These are phyloP conservation scores for Calliphora vomitoria DNA, from an alignment of 2,888 invertebrate genomes.

Conservation along the genomic window DNA sequence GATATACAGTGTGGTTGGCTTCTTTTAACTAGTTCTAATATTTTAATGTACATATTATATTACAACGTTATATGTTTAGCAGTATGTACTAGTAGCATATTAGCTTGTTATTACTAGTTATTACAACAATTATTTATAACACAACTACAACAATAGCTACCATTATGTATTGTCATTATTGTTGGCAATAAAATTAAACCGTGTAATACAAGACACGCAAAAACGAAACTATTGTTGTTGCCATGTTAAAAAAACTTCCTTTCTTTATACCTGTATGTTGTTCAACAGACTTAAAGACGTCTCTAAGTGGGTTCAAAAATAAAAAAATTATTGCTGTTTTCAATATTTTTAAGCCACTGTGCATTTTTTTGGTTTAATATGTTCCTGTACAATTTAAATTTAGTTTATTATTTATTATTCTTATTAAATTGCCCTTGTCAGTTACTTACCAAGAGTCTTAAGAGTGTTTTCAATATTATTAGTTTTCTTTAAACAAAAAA, in stretches of 20 bases:
- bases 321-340: too few relatives aligned
- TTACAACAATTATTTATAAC: constrained; percentile 38
- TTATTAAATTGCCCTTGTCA: constrained; percentile 36
- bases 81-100: constrained; percentile 33
- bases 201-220: constrained; percentile 33
- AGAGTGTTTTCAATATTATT: constrained; percentile 15
- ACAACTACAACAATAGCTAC: constrained; percentile 24
- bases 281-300: constrained; percentile 30
- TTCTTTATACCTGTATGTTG: background rate
- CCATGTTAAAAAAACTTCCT: background rate
- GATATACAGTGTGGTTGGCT: constrained; percentile 1
- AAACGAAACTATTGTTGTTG: constrained; percentile 43
- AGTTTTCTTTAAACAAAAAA: background rate
- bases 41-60: constrained; percentile 3
- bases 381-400: background rate
- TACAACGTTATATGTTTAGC: background rate
- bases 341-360: too few relatives aligned
- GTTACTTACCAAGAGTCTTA: constrained; percentile 30
- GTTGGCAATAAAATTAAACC: constrained; percentile 36
- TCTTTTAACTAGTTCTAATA: constrained; percentile 50
- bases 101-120: constrained; percentile 28
- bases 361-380: background rate
- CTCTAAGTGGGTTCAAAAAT: background rate
- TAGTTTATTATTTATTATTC: constrained; percentile 37
- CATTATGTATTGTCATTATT: constrained; percentile 4